A percentile compares a stretch with the other conserved stretches of the same genome.
Evolutionary conservation across 2,888 invertebrate genomes (phyloP).

Genomic region (Marasmarcha lunaedactyla): DNA sequence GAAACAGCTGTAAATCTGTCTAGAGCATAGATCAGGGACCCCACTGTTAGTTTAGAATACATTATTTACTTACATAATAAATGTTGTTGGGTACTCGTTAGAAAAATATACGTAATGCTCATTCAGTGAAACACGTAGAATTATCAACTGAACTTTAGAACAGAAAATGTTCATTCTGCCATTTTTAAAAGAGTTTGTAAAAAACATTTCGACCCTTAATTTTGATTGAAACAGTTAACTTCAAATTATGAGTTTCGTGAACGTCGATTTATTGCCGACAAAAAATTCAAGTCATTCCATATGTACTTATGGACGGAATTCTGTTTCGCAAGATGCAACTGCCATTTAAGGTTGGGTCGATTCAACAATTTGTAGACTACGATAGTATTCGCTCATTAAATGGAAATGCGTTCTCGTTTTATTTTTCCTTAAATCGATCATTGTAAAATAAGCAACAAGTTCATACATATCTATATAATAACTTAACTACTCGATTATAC

Average conservation of each 20-base stretch:
- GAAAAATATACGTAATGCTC: too few species aligned
- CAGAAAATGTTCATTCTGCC: neutral
- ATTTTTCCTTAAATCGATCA: slow-evolving; percentile 25
- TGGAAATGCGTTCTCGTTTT: slow-evolving; percentile 22
- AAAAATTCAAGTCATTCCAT: slow-evolving; percentile 10
- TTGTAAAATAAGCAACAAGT: slow-evolving; percentile 22
- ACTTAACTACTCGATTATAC: slow-evolving; percentile 41
- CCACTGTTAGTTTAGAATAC: slow-evolving; percentile 18
- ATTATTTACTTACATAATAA: slow-evolving; percentile 17
- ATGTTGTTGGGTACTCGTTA: neutral
- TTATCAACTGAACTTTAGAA: neutral
- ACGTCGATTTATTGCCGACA: slow-evolving; percentile 2
- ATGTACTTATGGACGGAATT: slow-evolving; percentile 19
- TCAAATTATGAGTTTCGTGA: neutral
- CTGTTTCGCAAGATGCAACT: slow-evolving; percentile 21
- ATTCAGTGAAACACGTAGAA: too few species aligned
- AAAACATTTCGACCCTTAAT: too few species aligned
- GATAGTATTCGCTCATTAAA: slow-evolving; percentile 27
- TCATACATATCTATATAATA: slow-evolving; percentile 46
- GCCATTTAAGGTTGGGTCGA: slow-evolving; percentile 19
- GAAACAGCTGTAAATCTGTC: slow-evolving; percentile 29
- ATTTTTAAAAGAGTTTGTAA: neutral
- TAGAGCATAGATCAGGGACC: slow-evolving; percentile 25
- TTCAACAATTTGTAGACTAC: slow-evolving; percentile 24
- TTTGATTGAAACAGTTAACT: neutral